Evolutionary conservation across 2,888 invertebrate species (phyloP).

Genomic region (Melanchra persicariae): DNA sequence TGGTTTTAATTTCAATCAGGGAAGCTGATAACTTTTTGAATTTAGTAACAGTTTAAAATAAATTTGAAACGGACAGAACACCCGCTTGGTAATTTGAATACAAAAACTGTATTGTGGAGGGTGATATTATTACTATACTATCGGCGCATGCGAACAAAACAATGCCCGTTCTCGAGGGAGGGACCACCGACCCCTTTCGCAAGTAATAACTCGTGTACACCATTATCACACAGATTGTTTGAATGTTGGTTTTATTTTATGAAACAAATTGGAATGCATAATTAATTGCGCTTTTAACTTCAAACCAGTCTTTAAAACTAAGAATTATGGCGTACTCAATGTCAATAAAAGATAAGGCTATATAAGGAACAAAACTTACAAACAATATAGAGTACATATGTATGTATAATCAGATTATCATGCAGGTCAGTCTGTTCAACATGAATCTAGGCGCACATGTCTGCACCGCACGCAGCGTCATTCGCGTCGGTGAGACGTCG

Average conservation of each 20-base stretch:
- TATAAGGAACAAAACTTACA: slow-evolving; percentile 75
- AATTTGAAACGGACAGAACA: slow-evolving; percentile 51
- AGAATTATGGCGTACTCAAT: slow-evolving; percentile 50
- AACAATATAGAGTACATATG: slow-evolving; percentile 78
- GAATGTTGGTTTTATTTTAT: slow-evolving; percentile 66
- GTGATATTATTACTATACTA: slow-evolving; percentile 71
- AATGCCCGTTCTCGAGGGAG: slow-evolving; percentile 72
- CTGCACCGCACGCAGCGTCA: slow-evolving; percentile 73
- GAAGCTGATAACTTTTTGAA: slow-evolving; percentile 57
- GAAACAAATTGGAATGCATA: slow-evolving; percentile 54
- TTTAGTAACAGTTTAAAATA: slow-evolving; percentile 58
- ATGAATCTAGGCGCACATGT: slow-evolving; percentile 79
- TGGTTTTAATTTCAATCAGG: slow-evolving; percentile 69
- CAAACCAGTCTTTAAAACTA: slow-evolving; percentile 40
- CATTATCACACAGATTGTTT: slow-evolving; percentile 68
- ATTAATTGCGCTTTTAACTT: slow-evolving; percentile 54
- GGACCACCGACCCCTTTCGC: slow-evolving; percentile 76
- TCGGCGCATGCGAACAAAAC: slow-evolving; percentile 74
- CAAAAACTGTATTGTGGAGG: slow-evolving; percentile 62
- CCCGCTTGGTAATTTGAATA: slow-evolving; percentile 55
- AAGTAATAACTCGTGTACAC: slow-evolving; percentile 72
- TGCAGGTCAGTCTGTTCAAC: slow-evolving; percentile 81
- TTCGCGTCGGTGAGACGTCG: slow-evolving; percentile 83
- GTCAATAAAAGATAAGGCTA: slow-evolving; percentile 62
- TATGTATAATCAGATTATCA: slow-evolving; percentile 86